These are phyloP conservation scores for Xestia xanthographa DNA, from an alignment of 2,888 invertebrate species.

Conservation along the genomic window DNA sequence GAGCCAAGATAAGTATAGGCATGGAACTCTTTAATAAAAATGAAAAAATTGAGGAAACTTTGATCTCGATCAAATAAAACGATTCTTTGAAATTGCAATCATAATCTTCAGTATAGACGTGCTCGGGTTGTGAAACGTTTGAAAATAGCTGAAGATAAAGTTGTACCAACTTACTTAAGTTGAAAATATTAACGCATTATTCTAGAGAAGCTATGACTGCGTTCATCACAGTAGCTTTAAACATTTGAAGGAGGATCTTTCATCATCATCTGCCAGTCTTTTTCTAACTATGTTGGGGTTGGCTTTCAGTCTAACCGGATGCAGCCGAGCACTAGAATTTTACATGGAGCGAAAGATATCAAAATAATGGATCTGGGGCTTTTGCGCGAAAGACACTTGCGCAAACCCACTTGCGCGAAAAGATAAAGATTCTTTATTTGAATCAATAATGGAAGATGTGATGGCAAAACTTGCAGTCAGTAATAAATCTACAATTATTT, in stretches of 20 bases:
- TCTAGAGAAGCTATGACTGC: not conserved
- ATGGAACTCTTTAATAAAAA: slow-evolving; percentile 16
- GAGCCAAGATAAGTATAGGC: no score
- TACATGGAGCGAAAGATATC: not conserved
- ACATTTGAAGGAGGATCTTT: not conserved
- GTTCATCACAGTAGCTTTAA: not conserved
- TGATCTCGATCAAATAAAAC: slow-evolving; percentile 41
- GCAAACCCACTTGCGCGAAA: no score
- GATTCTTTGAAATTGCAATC: slow-evolving; percentile 37
- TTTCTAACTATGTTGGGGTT: not conserved
- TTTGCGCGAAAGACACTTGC: no score
- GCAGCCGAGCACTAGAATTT: not conserved
- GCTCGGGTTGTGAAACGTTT: slow-evolving; percentile 21
- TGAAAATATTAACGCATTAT: slow-evolving; percentile 9
- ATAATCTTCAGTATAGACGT: slow-evolving; percentile 28
- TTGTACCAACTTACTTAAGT: not conserved
- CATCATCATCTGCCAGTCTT: not conserved
- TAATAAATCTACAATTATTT: no score
- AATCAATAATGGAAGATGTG: no score
- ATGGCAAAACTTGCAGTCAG: no score
- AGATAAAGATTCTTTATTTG: no score
- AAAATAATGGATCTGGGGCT: no score
- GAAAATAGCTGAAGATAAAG: slow-evolving; percentile 11
- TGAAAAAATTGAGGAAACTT: slow-evolving; percentile 37
- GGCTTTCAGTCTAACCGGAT: not conserved